Evolutionary conservation across 1,140 invertebrate species (phyloP), one percentile per base, ranked within the genome.

Genomic region (Heliconius eleuchia): DNA sequence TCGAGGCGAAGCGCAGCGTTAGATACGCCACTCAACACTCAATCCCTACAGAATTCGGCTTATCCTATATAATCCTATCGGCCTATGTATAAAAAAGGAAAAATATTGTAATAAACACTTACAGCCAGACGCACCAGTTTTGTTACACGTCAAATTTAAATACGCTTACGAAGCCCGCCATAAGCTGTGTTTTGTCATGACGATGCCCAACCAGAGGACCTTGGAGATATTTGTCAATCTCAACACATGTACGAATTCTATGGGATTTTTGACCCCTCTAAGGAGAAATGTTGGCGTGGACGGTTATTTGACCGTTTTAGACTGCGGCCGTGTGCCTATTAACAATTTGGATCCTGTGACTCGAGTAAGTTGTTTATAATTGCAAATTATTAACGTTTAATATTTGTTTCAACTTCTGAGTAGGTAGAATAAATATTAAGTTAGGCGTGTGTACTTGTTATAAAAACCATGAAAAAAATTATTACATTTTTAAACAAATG

Each of bases 321-420:
- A 95, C 71, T 92, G 92, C 83, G 94, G 94, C 18, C 90, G 86
- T 86, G 93, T 94, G 8, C 93, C 91, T 52, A 94, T 94, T 52
- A 94, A 94, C 81, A 95, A 94, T 83, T 85, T 94, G 77, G 92
- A 95, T 87, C 89, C 92, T 6, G 94, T 95, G 52, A 90, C 93
- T 80, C 86, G 93, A 80, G 94, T 94, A 86, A 86, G 88, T 16
- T 27, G 8, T 9, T 27, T 42, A 42, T 42, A 42, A 42, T 42
- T 42, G 39, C 39, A 42, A 9, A 42, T 2, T 37, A 34, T 34
- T 4, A 34, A 34, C 34, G 34, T 34, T 34, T 39, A 9, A 42
- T 42, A 42, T 13, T 11, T 42, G 3, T 42, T 42, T 42, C 42
- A 3, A 42, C 11, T 42, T 42, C 11, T 4, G 42, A 23, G 23